These are phyloP conservation scores for Odocoileus hemionus DNA, from an alignment of 2,113 vertebrate genomes.

Conservation along the genomic window DNA sequence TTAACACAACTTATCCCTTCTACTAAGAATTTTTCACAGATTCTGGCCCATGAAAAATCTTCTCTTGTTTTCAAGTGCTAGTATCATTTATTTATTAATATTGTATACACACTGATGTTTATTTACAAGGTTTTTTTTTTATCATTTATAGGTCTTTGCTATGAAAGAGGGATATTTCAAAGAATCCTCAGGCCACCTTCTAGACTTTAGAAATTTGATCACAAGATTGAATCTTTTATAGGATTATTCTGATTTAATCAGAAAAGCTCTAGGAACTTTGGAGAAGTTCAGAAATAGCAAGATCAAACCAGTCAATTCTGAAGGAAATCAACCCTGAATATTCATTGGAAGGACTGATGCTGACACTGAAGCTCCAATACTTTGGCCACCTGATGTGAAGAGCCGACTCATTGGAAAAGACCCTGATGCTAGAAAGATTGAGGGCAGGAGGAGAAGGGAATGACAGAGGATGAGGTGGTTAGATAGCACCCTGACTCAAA, in stretches of 20 bases:
- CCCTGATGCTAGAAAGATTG: not conserved
- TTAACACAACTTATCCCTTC: not conserved
- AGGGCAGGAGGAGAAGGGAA: not conserved
- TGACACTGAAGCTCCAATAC: not conserved
- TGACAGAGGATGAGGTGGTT: not conserved
- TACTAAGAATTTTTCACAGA: not conserved
- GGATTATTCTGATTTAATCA: not conserved
- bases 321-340: not conserved
- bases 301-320: not conserved
- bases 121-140: not conserved
- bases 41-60: not conserved
- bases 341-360: not conserved
- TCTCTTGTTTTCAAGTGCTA: not conserved
- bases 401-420: rapidly evolving
- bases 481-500: not conserved
- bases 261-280: not conserved
- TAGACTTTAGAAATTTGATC: not conserved
- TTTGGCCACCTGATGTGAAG: not conserved
- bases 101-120: not conserved
- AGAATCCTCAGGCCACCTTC: not conserved
- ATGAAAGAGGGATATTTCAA: not conserved
- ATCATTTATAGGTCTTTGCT: not conserved
- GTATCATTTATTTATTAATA: not conserved
- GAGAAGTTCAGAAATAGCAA: not conserved
- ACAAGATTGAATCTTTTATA: not conserved